Base-by-base conservation (phyloP, 30 jellyfish, hydroid and myxozoan genomes). In the Sanderia malayensis region DNA sequence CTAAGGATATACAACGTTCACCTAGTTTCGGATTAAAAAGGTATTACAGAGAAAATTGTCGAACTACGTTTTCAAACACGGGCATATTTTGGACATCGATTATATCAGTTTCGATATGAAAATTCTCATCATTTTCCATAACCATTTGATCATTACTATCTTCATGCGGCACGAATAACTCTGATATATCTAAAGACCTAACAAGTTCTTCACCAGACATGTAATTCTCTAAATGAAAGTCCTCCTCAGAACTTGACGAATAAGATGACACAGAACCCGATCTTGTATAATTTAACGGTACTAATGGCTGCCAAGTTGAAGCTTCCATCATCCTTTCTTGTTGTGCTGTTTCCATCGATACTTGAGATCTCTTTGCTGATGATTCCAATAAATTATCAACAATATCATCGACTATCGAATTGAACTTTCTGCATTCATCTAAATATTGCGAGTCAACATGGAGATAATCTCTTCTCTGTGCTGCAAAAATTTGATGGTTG, bases 141-240 rank as follows among this genome's bases (percentile, higher is more conserved):
- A 8, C 15, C 8, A 15, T 6, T 41, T 15, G 8, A 15, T 41
- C 55, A 37, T 37, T 37, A 6, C 13, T 13, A 37, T 13, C 52
- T 0, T 70, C 66, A 17, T 86, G 88, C 21, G 99, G 99, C n/a
- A 63, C 59, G 49, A 93, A 93, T 28, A 93, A 70, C 53, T 93
- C 99, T 18, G 87, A 57, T 17, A 85, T 76, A 47, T 93, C 95
- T 21, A 93, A 61, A 0, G 94, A 72, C 47, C 81, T 75, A 21
- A 93, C 85, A 2, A 93, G 84, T 33, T 93, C 99, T 81, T 93
- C 99, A 1, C 99, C 99, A 15, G 99, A 85, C 55, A 93, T 30
- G 65, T 85, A 93, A n/a, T n/a, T n/a, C 17, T 86, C 99, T 31
- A 72, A 67, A 22, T 53, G 29, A 32, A 72, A 8, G 23, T 92